Base-by-base conservation (phyloP, 2,888 invertebrate species). In the Nymphalis urticae region DNA sequence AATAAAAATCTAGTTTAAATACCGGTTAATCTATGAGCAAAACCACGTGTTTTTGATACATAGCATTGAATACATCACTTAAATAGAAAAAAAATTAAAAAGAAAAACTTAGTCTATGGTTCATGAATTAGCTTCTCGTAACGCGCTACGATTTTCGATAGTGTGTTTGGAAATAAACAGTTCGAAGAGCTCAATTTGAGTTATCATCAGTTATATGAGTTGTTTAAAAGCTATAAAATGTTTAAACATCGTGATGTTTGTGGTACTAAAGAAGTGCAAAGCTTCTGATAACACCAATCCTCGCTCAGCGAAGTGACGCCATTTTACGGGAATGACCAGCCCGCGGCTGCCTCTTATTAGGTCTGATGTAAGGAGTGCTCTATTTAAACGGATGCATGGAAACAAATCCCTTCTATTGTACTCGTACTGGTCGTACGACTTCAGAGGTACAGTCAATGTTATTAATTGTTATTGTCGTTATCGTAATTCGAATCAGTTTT, bases 321-420 rank as follows among this genome's bases (percentile, higher is more conserved):
- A 93, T 93, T 93, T 93, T 93, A 93, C 92, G 92, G 92, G 92
- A 92, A 92, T 93, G 93, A 92, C 87, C 92, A 92, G 93, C 90
- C 90, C 87, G 92, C 89, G 89, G 92, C 90, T 89, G 93, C 89
- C 85, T 89, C 88, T 83, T 82, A 88, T 80, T 88, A 86, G 88
- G 87, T 90, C 90, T 84, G 87, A 91, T 92, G 92, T 92, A 88
- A 92, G 90, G 89, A 88, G 86, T 82, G 82, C 83, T 85, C 79
- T 87, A 79, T 77, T 81, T 80, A 86, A 89, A 90, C 92, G 89
- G 85, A 92, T 92, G 92, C 86, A 88, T 88, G 88, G 87, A 91
- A 88, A 89, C 87, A 82, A 87, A 90, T 88, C 86, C 86, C 80
- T 88, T 85, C 82, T 89, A 83, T 86, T 90, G 86, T 86, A 88